A percentile compares a stretch with the other conserved stretches of the same genome.
Evolutionary conservation across 2,113 vertebrate species (phyloP).

Genomic region (Notarius quadriscutis): DNA sequence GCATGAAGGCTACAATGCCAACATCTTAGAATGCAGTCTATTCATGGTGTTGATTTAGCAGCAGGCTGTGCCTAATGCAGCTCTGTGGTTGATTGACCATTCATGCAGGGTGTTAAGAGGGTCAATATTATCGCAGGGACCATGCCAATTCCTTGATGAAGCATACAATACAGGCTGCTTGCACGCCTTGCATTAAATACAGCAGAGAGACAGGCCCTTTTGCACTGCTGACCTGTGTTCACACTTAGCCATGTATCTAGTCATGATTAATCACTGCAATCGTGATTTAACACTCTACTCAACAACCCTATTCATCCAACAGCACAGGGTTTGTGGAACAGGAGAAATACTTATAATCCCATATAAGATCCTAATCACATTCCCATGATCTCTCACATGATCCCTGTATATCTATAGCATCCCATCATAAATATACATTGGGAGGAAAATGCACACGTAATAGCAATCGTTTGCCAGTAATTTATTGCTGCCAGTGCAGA

Average conservation of each 20-base stretch:
- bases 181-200: slow-evolving; percentile 37
- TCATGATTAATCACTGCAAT: slow-evolving; percentile 47
- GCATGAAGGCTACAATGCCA: slow-evolving; percentile 20
- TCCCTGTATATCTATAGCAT: slow-evolving; percentile 46
- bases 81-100: slow-evolving; percentile 47
- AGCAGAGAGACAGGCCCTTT: slow-evolving; percentile 34
- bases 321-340: background rate
- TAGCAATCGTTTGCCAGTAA: slow-evolving; percentile 44
- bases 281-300: slow-evolving; percentile 45
- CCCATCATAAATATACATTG: slow-evolving; percentile 30
- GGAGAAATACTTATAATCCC: slow-evolving; percentile 17
- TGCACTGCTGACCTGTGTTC: slow-evolving; percentile 52
- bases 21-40: slow-evolving; percentile 24
- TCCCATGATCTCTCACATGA: background rate
- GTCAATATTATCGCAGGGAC: slow-evolving; percentile 46
- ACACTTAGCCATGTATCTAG: slow-evolving; percentile 46
- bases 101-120: slow-evolving; percentile 39
- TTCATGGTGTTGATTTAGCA: slow-evolving; percentile 42
- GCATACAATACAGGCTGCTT: slow-evolving; percentile 61
- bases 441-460: slow-evolving; percentile 45
- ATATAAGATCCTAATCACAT: slow-evolving; percentile 10
- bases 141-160: slow-evolving; percentile 61
- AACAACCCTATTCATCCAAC: slow-evolving; percentile 47
- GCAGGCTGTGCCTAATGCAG: slow-evolving; percentile 42
- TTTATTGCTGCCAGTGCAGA: slow-evolving; percentile 38